phyloP scores from a whole-genome alignment of 2,113 vertebrate species.

The Cricetomys ansorgei region DNA sequence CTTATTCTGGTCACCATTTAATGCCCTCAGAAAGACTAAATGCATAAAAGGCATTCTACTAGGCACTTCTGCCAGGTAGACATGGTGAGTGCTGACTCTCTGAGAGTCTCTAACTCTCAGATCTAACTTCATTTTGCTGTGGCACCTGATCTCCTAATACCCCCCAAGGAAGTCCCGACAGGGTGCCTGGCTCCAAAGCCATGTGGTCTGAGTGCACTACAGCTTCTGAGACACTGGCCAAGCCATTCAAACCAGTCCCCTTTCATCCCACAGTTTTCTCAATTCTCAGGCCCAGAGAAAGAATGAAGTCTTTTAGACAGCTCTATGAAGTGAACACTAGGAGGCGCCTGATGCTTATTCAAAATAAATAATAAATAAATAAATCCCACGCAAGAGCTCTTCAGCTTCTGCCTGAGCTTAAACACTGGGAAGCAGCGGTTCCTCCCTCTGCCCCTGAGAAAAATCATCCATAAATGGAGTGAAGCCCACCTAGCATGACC shows the following conservation, averaged over 20 bases:
- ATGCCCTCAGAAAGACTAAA: neutral
- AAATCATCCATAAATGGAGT: neutral
- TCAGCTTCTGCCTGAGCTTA: neutral
- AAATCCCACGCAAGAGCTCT: rapidly evolving
- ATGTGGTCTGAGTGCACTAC: neutral
- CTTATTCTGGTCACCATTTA: neutral
- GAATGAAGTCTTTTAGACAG: neutral
- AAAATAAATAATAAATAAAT: neutral
- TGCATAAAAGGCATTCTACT: no score
- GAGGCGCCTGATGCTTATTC: neutral
- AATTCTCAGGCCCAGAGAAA: neutral
- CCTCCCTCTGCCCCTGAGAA: neutral
- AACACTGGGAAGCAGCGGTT: neutral
- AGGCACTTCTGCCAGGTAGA: no score
- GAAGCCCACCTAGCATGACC: neutral
- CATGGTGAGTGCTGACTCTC: neutral
- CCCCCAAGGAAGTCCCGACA: neutral
- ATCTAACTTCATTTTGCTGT: neutral
- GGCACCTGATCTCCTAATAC: neutral
- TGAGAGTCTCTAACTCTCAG: neutral
- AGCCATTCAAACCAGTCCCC: neutral
- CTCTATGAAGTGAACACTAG: conserved; percentile 9
- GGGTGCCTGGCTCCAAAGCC: neutral
- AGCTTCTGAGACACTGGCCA: neutral
- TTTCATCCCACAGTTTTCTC: rapidly evolving